Conservation (phyloP, 2,797 vertebrate species). For the Cossypha polioptera region DNA sequence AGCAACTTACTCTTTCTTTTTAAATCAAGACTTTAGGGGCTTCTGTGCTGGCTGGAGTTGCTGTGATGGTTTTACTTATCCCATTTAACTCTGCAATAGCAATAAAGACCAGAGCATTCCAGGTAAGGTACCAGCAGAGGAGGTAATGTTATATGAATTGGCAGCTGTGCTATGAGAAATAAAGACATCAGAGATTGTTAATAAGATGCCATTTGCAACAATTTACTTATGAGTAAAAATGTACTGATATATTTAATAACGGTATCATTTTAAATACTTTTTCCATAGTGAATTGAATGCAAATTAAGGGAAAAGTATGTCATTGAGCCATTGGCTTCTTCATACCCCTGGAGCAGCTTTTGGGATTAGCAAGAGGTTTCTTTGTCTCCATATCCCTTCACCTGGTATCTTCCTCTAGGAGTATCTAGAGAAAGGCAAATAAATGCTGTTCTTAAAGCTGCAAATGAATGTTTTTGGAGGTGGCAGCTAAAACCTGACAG, state of each 20-base stretch:
- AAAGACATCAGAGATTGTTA: neutral
- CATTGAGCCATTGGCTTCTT: neutral
- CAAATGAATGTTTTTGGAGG: neutral
- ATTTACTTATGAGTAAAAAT: neutral
- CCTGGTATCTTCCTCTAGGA: neutral
- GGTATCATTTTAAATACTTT: neutral
- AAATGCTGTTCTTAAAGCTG: neutral
- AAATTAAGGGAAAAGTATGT: neutral
- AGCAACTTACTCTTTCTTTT: neutral
- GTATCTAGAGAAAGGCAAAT: neutral
- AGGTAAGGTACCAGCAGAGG: slow-evolving; percentile 77
- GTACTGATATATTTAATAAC: neutral
- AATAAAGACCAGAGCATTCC: slow-evolving; percentile 88
- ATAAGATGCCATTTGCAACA: neutral
- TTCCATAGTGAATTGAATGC: neutral
- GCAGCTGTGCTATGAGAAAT: neutral
- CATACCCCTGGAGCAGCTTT: neutral
- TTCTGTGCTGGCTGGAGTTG: slow-evolving; percentile 91
- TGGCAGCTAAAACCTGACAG: neutral
- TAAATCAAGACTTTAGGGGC: slow-evolving; percentile 85
- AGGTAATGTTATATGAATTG: neutral
- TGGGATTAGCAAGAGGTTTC: neutral
- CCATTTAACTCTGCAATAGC: slow-evolving; percentile 90
- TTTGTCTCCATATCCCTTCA: neutral
- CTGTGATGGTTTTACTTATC: slow-evolving; percentile 92